Conservation (phyloP, 2,888 invertebrate genomes). For the Colletes collaris region DNA sequence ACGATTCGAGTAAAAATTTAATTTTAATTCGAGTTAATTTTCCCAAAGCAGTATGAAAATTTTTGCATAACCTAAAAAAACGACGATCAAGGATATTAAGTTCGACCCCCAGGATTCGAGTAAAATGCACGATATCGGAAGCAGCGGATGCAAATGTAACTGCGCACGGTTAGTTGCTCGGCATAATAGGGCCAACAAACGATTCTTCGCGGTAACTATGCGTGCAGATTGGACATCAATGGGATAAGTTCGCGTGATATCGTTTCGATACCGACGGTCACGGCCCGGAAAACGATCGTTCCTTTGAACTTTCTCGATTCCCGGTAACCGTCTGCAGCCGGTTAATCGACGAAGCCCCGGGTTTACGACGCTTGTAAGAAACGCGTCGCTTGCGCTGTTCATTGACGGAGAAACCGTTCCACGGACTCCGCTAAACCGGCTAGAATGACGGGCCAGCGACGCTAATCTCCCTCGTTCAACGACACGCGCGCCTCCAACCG, state of each 20-base stretch:
- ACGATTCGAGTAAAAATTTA: too few relatives aligned
- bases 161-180: neutral
- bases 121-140: neutral
- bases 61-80: too few relatives aligned
- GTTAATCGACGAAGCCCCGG: constrained; percentile 10
- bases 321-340: neutral
- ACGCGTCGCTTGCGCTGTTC: constrained; percentile 17
- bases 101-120: too few relatives aligned
- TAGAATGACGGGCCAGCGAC: constrained; percentile 1
- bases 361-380: constrained; percentile 3
- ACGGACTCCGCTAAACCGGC: neutral
- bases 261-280: constrained; percentile 24
- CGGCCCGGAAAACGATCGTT: constrained; percentile 22
- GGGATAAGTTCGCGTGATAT: neutral
- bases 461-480: constrained; percentile 3
- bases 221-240: neutral
- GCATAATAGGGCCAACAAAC: neutral
- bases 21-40: too few relatives aligned
- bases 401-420: constrained; percentile 33
- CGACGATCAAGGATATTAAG: too few relatives aligned
- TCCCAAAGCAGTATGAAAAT: too few relatives aligned
- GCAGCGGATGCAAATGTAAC: neutral
- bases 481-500: neutral
- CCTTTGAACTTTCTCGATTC: constrained; percentile 36
- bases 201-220: neutral